Evolutionary conservation across 2,113 vertebrate species (phyloP).

Genomic region (Oryzias curvinotus): DNA sequence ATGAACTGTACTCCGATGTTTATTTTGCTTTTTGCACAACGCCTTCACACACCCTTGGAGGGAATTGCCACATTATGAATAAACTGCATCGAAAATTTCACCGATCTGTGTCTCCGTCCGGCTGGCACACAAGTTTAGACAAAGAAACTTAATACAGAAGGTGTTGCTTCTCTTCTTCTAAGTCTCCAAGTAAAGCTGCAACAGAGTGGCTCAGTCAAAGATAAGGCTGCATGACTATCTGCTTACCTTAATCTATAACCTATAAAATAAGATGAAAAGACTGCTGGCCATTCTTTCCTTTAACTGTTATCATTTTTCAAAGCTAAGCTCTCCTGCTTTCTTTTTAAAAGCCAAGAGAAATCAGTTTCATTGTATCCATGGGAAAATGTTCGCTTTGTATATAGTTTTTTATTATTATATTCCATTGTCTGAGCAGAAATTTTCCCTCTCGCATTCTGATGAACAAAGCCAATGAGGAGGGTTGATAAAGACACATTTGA

Average conservation of each 20-base stretch:
- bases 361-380: conserved; percentile 63
- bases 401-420: conserved; percentile 49
- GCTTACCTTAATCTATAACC: conserved; percentile 77
- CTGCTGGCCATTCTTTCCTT: conserved; percentile 62
- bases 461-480: conserved; percentile 62
- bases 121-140: conserved; percentile 19
- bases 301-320: conserved; percentile 67
- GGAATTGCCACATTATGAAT: no score
- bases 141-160: conserved; percentile 55
- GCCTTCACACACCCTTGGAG: no score
- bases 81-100: background rate
- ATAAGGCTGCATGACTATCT: conserved; percentile 63
- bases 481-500: conserved; percentile 60
- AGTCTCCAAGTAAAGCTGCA: conserved; percentile 56
- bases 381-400: conserved; percentile 58
- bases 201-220: conserved; percentile 60
- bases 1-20: no score
- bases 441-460: conserved; percentile 27
- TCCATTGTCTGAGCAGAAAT: conserved; percentile 62
- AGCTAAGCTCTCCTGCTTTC: conserved; percentile 60
- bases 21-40: no score
- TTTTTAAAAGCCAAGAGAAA: conserved; percentile 27
- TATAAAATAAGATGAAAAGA: conserved; percentile 67
- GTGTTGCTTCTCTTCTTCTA: conserved; percentile 61
- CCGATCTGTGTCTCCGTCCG: conserved; percentile 1